Conservation (phyloP, 64 coral and sea anemone species). For the Montipora foliosa region DNA sequence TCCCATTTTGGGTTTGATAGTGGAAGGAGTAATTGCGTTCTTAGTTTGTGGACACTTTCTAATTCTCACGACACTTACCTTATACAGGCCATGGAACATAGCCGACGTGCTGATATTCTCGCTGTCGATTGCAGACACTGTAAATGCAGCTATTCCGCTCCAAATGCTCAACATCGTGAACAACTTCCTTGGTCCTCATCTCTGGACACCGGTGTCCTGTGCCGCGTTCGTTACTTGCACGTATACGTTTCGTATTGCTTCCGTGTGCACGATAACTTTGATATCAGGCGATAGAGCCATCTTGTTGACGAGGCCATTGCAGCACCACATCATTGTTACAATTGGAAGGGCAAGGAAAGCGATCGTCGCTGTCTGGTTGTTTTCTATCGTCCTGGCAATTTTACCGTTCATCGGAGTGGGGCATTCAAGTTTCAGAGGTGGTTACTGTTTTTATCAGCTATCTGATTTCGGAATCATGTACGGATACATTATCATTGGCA, state of each 20-base stretch:
- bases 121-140: slow-evolving; percentile 31
- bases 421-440: slow-evolving; percentile 59
- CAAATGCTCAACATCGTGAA: neutral
- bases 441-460: slow-evolving; percentile 88
- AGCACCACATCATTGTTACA: slow-evolving; percentile 78
- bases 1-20: slow-evolving; percentile 66
- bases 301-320: slow-evolving; percentile 81
- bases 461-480: slow-evolving; percentile 75
- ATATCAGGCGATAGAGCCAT: slow-evolving; percentile 86
- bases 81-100: slow-evolving; percentile 90
- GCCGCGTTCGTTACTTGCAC: slow-evolving; percentile 75
- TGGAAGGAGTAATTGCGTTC: slow-evolving; percentile 70
- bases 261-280: slow-evolving; percentile 94
- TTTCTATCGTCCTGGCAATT: slow-evolving; percentile 71
- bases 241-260: slow-evolving; percentile 89
- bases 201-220: slow-evolving; percentile 72
- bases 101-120: no score
- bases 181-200: slow-evolving; percentile 82
- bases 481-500: slow-evolving; percentile 71
- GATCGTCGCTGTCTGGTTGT: slow-evolving; percentile 59
- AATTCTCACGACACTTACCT: slow-evolving; percentile 75
- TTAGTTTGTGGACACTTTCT: slow-evolving; percentile 78
- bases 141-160: no score
- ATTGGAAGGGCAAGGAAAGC: slow-evolving; percentile 46
- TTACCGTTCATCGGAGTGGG: slow-evolving; percentile 86